phyloP scores from a whole-genome alignment of 1,140 invertebrate species.

The Drosophila biarmipes region DNA sequence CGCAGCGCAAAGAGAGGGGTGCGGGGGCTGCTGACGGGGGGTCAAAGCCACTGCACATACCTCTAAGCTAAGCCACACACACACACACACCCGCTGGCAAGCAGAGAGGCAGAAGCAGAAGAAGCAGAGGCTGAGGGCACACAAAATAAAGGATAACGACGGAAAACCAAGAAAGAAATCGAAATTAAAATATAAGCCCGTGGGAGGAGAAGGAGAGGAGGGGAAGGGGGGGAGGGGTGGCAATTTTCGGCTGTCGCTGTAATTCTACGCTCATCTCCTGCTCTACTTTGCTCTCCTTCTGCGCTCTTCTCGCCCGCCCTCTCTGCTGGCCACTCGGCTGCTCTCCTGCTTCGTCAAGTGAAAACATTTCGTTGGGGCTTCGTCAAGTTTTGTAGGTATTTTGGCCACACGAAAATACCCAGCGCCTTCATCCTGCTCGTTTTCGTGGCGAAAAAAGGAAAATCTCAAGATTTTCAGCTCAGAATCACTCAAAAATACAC shows the following conservation, averaged over 20 bases:
- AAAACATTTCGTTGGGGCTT: constrained; percentile 74
- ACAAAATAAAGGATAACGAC: constrained; percentile 79
- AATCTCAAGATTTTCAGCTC: constrained; percentile 27
- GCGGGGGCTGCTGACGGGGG: constrained; percentile 11
- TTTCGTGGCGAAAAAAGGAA: constrained; percentile 34
- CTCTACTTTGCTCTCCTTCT: constrained; percentile 50
- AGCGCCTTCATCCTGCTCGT: constrained; percentile 65
- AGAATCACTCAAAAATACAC: constrained; percentile 23
- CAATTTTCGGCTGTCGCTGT: constrained; percentile 79
- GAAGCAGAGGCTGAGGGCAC: constrained; percentile 33
- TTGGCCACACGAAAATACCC: constrained; percentile 69
- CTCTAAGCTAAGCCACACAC: constrained; percentile 53
- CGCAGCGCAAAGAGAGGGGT: constrained; percentile 25
- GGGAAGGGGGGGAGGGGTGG: constrained; percentile 16
- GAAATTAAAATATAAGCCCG: constrained; percentile 79
- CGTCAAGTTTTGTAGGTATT: constrained; percentile 82
- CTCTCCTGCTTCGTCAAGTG: constrained; percentile 67
- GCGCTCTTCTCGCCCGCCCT: constrained; percentile 6
- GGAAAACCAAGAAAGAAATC: constrained; percentile 81
- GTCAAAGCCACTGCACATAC: constrained; percentile 59
- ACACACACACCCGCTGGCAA: constrained; percentile 6
- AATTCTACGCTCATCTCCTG: constrained; percentile 72
- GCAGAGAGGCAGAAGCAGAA: constrained; percentile 8
- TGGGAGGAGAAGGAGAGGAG: constrained; percentile 3
- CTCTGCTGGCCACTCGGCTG: constrained; percentile 10